A percentile compares a stretch with the other conserved stretches of the same genome.
These are phyloP conservation scores for Prenolepis imparis DNA, from an alignment of 2,888 invertebrate species.

Conservation along the genomic window DNA sequence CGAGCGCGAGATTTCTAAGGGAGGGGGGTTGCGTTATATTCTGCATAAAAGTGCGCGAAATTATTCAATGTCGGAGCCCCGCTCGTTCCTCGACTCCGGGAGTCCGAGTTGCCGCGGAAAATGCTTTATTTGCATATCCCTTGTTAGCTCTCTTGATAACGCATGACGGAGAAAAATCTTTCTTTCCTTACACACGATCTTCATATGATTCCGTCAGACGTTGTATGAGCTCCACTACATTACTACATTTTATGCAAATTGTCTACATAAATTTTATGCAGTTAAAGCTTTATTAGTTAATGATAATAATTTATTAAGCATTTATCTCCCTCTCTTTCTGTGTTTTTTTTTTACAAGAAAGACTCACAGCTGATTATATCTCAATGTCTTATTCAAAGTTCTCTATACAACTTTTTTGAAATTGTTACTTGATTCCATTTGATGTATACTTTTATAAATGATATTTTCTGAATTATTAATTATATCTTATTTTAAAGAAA, in stretches of 20 bases:
- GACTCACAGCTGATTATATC: background rate
- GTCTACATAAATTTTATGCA: background rate
- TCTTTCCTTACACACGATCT: conserved; percentile 21
- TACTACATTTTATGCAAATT: background rate
- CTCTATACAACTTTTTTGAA: background rate
- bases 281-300: background rate
- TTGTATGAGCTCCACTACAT: conserved; percentile 4
- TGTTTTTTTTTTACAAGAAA: background rate
- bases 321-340: background rate
- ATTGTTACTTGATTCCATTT: background rate
- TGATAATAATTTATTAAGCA: background rate
- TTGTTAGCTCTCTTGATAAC: conserved; percentile 54
- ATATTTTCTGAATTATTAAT: background rate
- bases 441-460: background rate
- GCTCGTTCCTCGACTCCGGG: conserved; percentile 1
- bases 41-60: conserved; percentile 49
- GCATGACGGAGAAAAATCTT: conserved; percentile 40
- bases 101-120: conserved; percentile 40
- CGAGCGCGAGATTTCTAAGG: conserved; percentile 41
- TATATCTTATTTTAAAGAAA: no score
- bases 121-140: conserved; percentile 47
- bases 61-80: conserved; percentile 47
- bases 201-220: conserved; percentile 14
- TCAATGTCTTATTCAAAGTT: background rate
- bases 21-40: conserved; percentile 26